phyloP scores from a whole-genome alignment of 2,888 invertebrate species.

The Acrocera orbiculus region DNA sequence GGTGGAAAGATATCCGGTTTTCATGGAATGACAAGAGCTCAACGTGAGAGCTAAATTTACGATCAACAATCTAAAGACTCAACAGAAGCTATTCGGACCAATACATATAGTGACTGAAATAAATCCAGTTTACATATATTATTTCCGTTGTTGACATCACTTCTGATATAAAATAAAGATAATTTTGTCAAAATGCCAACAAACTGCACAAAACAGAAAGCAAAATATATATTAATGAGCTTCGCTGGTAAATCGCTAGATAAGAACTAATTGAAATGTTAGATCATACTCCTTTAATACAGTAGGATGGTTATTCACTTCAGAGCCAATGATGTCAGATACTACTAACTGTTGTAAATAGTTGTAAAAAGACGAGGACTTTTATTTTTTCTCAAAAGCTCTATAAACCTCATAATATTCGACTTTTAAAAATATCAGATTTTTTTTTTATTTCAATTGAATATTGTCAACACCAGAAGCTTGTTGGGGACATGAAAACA shows the following conservation, averaged over 20 bases:
- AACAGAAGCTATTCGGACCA: too few species aligned
- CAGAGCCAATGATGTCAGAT: neutral
- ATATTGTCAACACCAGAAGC: too few species aligned
- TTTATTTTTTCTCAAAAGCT: too few species aligned
- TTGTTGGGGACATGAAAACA: too few species aligned
- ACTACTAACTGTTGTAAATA: neutral
- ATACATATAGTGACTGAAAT: constrained; percentile 11
- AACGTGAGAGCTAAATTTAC: too few species aligned
- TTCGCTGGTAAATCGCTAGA: constrained; percentile 16
- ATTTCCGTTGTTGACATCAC: constrained; percentile 17
- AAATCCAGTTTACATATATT: constrained; percentile 17
- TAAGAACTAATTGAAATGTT: constrained; percentile 19
- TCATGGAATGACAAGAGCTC: constrained; percentile 3
- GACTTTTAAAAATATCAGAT: too few species aligned
- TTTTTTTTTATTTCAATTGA: too few species aligned
- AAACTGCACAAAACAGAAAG: constrained; percentile 4
- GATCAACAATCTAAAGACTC: too few species aligned
- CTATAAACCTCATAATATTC: too few species aligned
- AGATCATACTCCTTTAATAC: constrained; percentile 15
- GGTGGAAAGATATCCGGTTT: constrained; percentile 4
- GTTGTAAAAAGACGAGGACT: too few species aligned
- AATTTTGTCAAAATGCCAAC: constrained; percentile 16
- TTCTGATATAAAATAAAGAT: constrained; percentile 16
- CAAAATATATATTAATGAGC: constrained; percentile 16
- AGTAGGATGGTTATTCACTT: neutral